phyloP scores from a whole-genome alignment of 1,140 invertebrate genomes.

The Panulirus ornatus region DNA sequence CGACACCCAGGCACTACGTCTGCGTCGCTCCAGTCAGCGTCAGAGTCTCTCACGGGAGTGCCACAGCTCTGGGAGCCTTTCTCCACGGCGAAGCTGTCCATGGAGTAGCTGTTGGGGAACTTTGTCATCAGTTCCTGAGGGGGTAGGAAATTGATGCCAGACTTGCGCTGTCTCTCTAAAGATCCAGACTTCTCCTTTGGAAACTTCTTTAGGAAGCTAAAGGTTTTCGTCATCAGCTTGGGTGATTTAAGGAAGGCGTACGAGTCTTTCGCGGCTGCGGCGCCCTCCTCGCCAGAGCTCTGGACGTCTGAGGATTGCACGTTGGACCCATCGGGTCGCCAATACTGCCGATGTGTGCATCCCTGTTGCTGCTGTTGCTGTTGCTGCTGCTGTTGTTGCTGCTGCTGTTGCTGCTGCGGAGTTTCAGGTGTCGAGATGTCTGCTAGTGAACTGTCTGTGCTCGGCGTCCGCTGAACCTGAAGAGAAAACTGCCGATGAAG shows the following conservation, averaged over 20 bases:
- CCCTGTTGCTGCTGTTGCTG: conserved; percentile 17
- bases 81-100: conserved; percentile 74
- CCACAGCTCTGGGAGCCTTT: conserved; percentile 57
- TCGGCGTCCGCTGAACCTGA: conserved; percentile 70
- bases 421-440: conserved; percentile 73
- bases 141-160: conserved; percentile 64
- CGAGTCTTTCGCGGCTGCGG: conserved; percentile 45
- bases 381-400: conserved; percentile 49
- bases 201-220: conserved; percentile 73
- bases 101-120: conserved; percentile 74
- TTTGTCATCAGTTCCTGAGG: conserved; percentile 65
- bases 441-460: conserved; percentile 72
- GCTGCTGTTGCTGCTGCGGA: conserved; percentile 61
- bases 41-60: conserved; percentile 36
- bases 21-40: conserved; percentile 32
- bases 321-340: conserved; percentile 26
- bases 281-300: conserved; percentile 49
- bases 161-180: conserved; percentile 73
- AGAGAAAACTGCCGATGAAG: conserved; percentile 72
- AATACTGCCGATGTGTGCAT: conserved; percentile 47
- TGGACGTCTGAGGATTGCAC: conserved; percentile 13
- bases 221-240: conserved; percentile 74
- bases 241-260: conserved; percentile 73
- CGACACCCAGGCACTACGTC: conserved; percentile 59
- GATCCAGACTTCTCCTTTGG: conserved; percentile 74